phyloP scores from a whole-genome alignment of 2,797 vertebrate species.

The Halcyon badia region DNA sequence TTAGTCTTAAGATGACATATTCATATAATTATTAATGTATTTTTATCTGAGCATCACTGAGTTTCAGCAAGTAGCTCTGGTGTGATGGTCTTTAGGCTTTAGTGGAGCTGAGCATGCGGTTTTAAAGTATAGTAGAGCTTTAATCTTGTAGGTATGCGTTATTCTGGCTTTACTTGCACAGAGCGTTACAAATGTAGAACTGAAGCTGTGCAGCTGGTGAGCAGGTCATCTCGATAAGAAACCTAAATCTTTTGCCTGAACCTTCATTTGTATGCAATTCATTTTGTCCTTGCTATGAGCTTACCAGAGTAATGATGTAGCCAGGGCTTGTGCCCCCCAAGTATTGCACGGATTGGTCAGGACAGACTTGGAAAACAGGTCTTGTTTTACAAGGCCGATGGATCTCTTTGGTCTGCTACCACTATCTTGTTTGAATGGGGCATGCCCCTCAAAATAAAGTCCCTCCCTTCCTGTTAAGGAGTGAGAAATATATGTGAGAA shows the following conservation, averaged over 20 bases:
- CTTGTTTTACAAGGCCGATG: neutral
- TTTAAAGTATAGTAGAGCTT: neutral
- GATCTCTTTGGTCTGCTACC: neutral
- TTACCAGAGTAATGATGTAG: neutral
- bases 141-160: neutral
- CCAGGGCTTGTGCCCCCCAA: neutral
- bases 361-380: neutral
- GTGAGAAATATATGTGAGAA: conserved; percentile 30
- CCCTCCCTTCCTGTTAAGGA: neutral
- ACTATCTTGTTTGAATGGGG: neutral
- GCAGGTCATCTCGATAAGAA: neutral
- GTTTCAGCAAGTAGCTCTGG: neutral
- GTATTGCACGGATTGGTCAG: neutral
- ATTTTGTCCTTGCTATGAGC: neutral
- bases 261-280: neutral
- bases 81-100: neutral
- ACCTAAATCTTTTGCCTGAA: neutral
- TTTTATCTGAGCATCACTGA: neutral
- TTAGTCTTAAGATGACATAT: neutral
- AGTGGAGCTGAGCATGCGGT: neutral
- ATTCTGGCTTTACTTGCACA: neutral
- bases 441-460: neutral
- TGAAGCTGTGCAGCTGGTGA: neutral
- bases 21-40: neutral
- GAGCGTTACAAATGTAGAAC: neutral